Percentiles rank a stretch among this genome's conserved stretches.
Evolutionary conservation across 2,888 invertebrate species (phyloP).

Genomic region (Ophion ventricosus): DNA sequence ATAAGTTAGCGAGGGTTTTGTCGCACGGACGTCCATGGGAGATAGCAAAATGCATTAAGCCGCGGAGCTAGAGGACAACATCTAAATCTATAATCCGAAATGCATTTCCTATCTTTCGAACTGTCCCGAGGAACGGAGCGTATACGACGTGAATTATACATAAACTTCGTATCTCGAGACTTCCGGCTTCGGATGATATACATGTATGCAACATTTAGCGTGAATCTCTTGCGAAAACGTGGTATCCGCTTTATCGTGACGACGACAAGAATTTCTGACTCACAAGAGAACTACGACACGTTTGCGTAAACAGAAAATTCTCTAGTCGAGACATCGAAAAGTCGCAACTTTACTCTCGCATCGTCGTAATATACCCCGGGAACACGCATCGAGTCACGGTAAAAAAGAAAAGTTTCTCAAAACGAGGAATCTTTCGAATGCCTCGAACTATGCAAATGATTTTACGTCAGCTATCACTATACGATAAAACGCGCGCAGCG

Average conservation of each 20-base stretch:
- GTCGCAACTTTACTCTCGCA: neutral
- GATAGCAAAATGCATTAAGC: constrained; percentile 36
- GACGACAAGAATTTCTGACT: constrained; percentile 7
- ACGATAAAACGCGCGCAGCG: neutral
- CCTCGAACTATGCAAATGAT: neutral
- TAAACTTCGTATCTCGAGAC: constrained; percentile 60
- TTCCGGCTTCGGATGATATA: constrained; percentile 11
- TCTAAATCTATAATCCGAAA: constrained; percentile 37
- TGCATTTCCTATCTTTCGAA: constrained; percentile 50
- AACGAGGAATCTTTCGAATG: neutral
- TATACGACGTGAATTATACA: constrained; percentile 63
- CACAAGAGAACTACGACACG: neutral
- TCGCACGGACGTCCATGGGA: neutral
- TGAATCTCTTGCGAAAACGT: constrained; percentile 36
- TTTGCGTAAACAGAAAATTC: constrained; percentile 27
- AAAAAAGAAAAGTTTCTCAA: neutral
- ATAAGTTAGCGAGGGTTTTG: neutral
- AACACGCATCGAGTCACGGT: neutral
- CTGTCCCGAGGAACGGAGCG: constrained; percentile 6
- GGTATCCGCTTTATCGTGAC: constrained; percentile 32
- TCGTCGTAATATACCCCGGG: neutral
- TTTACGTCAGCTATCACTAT: neutral
- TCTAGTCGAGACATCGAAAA: neutral
- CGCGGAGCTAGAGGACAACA: constrained; percentile 9
- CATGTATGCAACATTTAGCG: constrained; percentile 23